A percentile compares a stretch with the other conserved stretches of the same genome.
Conservation (phyloP, 2,797 vertebrate species). For the Helarctos malayanus region DNA sequence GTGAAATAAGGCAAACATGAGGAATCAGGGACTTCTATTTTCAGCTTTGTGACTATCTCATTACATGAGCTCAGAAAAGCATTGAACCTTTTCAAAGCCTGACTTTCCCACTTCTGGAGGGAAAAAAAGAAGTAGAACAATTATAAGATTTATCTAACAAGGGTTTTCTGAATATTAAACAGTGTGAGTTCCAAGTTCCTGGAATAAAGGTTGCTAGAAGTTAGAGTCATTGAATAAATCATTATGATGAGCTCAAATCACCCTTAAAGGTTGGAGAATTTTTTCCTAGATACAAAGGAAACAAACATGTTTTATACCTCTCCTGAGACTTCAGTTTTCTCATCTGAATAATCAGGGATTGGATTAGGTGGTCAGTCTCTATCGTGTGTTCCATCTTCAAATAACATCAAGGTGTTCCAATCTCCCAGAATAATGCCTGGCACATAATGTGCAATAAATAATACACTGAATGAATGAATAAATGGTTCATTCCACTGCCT, state of each 20-base stretch:
- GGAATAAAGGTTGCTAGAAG: constrained; percentile 64
- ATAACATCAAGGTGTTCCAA: not conserved
- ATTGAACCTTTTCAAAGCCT: constrained; percentile 72
- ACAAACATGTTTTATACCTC: not conserved
- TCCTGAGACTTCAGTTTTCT: not conserved
- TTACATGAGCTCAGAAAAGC: constrained; percentile 76
- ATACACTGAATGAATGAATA: not conserved
- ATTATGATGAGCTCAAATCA: constrained; percentile 29
- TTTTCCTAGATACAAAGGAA: constrained; percentile 50
- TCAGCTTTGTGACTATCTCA: constrained; percentile 74
- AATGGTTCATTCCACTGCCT: not conserved
- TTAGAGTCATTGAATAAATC: constrained; percentile 43
- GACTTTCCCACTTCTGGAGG: constrained; percentile 52
- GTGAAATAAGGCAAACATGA: constrained; percentile 72
- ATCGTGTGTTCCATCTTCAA: not conserved
- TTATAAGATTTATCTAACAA: constrained; percentile 52
- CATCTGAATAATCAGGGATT: not conserved
- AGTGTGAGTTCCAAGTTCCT: constrained; percentile 63
- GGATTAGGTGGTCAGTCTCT: not conserved
- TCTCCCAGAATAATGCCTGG: not conserved
- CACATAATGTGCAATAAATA: not conserved
- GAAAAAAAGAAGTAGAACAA: not conserved
- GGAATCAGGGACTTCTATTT: constrained; percentile 74
- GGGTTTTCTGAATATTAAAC: constrained; percentile 57
- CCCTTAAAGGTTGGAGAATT: not conserved